Base-by-base conservation (phyloP, 2,888 invertebrate species). In the Megastigmus dorsalis region DNA sequence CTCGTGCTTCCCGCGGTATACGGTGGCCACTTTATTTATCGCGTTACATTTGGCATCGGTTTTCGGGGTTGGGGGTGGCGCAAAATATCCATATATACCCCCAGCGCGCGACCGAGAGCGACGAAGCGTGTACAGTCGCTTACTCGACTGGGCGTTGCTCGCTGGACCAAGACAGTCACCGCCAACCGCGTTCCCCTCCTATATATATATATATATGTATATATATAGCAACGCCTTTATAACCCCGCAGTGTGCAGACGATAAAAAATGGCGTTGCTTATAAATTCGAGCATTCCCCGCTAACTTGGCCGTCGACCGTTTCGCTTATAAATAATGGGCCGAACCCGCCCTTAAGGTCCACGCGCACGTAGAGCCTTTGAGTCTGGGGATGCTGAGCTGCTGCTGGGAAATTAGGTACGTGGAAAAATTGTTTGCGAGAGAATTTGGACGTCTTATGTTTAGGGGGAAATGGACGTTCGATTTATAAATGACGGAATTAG, bases 271-370 rank as follows among this genome's bases (percentile, higher is more conserved):
- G 54, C 62, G 48, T 13, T 55, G 78, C 26, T 43, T 78, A 78
- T 68, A 74, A 69, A 74, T 74, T 74, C 65, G 23, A 70, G 74
- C 65, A 72, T 45, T 36, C 50, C 75, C 74, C 77, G 78, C 80
- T 78, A 80, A 82, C 77, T 79, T 79, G 77, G 82, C 79, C 77
- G 77, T n/a, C n/a, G 77, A 78, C 80, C 80, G 79, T 81, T 79
- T 79, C 78, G 80, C 81, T 78, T 79, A 82, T 84, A 82, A 84
- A 82, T 83, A 83, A 84, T 81, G 80, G 74, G 78, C 65, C 59
- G 55, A n/a, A 20, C 23, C 20, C 80, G 79, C 80, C 81, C 81
- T 77, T 74, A 65, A 69, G 36, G 63, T 45, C 65, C 38, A 76
- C 33, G 33, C 36, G 33, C 30, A 13, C 45, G 38, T 23, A 5